Evolutionary conservation across 1,140 invertebrate genomes (phyloP), one percentile per base, ranked within the genome.

Genomic region (Diorhabda sublineata): DNA sequence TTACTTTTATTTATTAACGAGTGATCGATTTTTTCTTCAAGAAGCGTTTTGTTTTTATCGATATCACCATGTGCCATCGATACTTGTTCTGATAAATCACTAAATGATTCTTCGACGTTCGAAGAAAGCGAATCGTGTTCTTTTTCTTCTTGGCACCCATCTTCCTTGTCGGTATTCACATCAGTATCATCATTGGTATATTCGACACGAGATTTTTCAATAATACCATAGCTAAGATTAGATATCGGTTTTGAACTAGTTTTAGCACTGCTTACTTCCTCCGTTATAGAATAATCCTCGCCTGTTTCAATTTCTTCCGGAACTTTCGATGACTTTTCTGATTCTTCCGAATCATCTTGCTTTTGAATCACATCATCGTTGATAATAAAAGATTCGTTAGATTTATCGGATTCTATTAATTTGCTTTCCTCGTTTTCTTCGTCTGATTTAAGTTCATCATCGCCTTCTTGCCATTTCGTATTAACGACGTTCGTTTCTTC

Each of bases 41-140:
- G 6, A n/a, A 8, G 6, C 47, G 2, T 52, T 52, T 52, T 52
- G n/a, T 52, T 52, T n/a, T 52, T 52, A 6, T 26, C 5, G 42
- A n/a, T 56, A 5, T 66, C 9, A 66, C 4, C 56, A 8, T 52
- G 6, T 4, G 47, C 2, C 47, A 52, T 8, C 0, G n/a, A 6
- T 52, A 52, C 47, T 8, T 8, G 47, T 52, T 52, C 47, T n/a
- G 47, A 52, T 52, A 52, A 2, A n/a, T 52, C 47, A 52, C 47
- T 52, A 52, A n/a, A 52, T 8, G 59, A 61, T 11, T 52, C 47
- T 11, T 47, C 52, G 9, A 5, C 47, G 2, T 41, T 6, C 7
- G 59, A 61, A 2, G 67, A 68, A n/a, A 68, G 44, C 2, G 67
- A 68, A 68, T 68, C 67, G 5, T 45, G 60, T 43, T 68, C 67